Base-by-base conservation (phyloP, 2,797 vertebrate species). In the Sciurus vulgaris region DNA sequence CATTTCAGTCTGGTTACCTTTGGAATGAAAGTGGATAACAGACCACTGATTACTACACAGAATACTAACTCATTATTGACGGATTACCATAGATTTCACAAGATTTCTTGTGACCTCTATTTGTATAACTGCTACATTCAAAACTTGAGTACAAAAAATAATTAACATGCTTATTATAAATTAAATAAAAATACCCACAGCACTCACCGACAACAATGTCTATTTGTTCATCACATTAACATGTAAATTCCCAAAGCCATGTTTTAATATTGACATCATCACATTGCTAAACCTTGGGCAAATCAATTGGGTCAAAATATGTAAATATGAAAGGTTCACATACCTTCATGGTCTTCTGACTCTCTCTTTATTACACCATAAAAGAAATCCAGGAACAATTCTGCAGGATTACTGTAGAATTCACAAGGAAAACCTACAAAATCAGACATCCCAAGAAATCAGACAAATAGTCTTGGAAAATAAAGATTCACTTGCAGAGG, bases 361-460 rank as follows among this genome's bases (percentile, higher is more conserved):
- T 91, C 95, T 97, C 98, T 99, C 85, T 90, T 98, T 95, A 98
- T 56, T 56, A 70, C 26, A 97, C 67, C 83, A 33, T 99, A 87
- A 38, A 38, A 38, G 38, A 38, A 38, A 38, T 38, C 99, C 97
- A 99, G 98, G 92, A 99, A 99, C 91, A 99, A 99, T 15, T 99
- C 99, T 0, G 99, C 99, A 12, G 99, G 99, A 95, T 99, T 99
- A 98, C 99, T 99, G 98, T 99, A 99, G 0, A 98, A 97, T 97
- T 99, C 99, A 47, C 99, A 99, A 2, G 95, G 86, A 51, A 99
- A 99, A 30, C 99, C 99, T 99, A 95, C 0, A 96, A 93, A 10
- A 92, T 2, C 92, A 97, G 26, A 95, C 14, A 73, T 72, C 7
- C 24, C 11, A 11, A 18, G 11, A 69, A n/a, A 18, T 49, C 9